phyloP scores from a whole-genome alignment of 1,140 invertebrate genomes.

The Platorchestia sp. region DNA sequence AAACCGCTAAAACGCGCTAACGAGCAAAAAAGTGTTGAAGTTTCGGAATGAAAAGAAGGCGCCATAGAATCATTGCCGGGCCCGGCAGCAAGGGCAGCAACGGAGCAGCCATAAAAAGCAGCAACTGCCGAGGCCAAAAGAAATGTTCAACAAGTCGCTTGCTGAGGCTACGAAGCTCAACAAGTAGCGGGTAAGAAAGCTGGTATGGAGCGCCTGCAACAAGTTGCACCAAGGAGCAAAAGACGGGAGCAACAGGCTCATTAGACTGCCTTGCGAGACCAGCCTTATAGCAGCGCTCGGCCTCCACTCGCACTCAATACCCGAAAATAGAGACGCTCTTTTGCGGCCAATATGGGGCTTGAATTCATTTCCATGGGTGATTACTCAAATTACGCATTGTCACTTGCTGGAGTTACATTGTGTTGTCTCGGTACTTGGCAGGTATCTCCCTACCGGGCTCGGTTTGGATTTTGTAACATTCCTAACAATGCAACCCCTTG shows the following conservation, averaged over 20 bases:
- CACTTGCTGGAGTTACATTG: background rate
- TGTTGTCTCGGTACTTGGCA: background rate
- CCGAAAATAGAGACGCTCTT: background rate
- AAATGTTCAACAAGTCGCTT: constrained; percentile 35
- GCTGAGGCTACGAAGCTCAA: constrained; percentile 1
- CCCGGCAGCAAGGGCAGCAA: background rate
- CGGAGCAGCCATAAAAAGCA: constrained; percentile 14
- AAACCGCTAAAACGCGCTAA: background rate
- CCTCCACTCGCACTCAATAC: background rate
- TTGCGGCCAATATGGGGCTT: background rate
- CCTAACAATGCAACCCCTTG: background rate
- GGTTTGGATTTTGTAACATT: background rate
- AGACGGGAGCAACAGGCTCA: constrained; percentile 41
- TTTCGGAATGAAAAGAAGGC: background rate
- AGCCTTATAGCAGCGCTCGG: background rate
- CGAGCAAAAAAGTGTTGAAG: background rate
- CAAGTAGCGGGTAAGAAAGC: constrained; percentile 46
- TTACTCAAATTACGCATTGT: background rate
- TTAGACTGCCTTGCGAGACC: constrained; percentile 1
- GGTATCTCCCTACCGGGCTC: background rate
- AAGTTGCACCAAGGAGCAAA: constrained; percentile 42
- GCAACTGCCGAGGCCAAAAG: constrained; percentile 15
- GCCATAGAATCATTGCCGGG: background rate
- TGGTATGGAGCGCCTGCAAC: constrained; percentile 3
- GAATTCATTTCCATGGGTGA: background rate